Evolutionary conservation across 1,140 invertebrate species (phyloP).

Genomic region (Drosophila sturtevanti): DNA sequence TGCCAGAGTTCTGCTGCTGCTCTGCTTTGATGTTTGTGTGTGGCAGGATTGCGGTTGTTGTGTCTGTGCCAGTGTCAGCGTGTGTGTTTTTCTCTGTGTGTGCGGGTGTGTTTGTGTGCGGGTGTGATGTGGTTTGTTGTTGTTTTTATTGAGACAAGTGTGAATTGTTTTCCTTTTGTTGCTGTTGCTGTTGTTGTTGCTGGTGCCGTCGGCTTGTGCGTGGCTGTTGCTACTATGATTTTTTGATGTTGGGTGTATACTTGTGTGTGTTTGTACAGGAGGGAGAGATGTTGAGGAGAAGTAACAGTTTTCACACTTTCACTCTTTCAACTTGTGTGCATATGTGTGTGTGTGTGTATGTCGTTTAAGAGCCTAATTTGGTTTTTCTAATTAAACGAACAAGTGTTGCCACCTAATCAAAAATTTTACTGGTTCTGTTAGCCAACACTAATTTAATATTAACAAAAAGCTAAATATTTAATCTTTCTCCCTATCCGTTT

Average conservation of each 20-base stretch:
- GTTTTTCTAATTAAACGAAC: conserved; percentile 39
- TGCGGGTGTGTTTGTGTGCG: conserved; percentile 38
- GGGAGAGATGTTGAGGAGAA: not conserved
- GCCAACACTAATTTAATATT: conserved; percentile 70
- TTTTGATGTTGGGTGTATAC: conserved; percentile 64
- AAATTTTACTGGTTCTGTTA: conserved; percentile 35
- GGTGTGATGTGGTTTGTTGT: conserved; percentile 73
- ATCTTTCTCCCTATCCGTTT: conserved; percentile 28
- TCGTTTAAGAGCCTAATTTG: conserved; percentile 26
- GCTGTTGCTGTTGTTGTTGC: conserved; percentile 42
- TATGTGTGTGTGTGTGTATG: conserved; percentile 23
- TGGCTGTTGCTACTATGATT: conserved; percentile 71
- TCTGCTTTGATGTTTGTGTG: conserved; percentile 51
- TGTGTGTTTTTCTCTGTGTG: conserved; percentile 27
- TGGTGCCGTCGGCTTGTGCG: conserved; percentile 61
- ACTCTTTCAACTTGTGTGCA: conserved; percentile 16
- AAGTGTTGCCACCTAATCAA: conserved; percentile 34
- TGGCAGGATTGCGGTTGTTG: conserved; percentile 34
- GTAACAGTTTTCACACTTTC: conserved; percentile 74
- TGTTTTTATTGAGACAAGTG: conserved; percentile 81
- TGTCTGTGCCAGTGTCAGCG: conserved; percentile 32
- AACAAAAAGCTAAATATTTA: conserved; percentile 70
- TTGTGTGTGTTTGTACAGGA: conserved; percentile 43
- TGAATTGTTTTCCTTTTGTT: conserved; percentile 76
- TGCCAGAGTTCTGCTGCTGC: conserved; percentile 10